Evolutionary conservation across 2,888 invertebrate species (phyloP).

Genomic region (Fragum fragum): DNA sequence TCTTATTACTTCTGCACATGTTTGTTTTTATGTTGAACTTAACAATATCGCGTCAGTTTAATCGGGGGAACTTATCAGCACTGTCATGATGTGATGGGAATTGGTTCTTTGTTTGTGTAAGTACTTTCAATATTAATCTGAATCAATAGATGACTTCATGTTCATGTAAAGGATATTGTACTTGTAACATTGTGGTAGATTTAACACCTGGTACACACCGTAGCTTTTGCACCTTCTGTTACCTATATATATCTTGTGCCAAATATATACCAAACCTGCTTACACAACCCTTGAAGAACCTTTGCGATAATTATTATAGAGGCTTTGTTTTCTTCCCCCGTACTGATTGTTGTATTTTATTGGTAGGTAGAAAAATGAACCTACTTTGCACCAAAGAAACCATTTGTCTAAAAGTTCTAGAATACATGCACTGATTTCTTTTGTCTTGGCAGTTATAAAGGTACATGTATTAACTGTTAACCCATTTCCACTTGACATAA

Average conservation of each 20-base stretch:
- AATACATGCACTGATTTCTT: too few species aligned
- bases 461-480: too few species aligned
- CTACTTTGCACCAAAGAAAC: too few species aligned
- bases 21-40: conserved; percentile 13
- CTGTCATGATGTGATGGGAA: conserved; percentile 70
- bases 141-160: background rate
- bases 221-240: conserved; percentile 27
- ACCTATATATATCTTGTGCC: conserved; percentile 12
- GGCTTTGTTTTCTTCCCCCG: too few species aligned
- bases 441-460: too few species aligned
- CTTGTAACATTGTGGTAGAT: conserved; percentile 10
- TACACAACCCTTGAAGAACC: background rate
- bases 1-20: conserved; percentile 9
- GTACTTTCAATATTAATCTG: conserved; percentile 51
- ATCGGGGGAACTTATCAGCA: conserved; percentile 43
- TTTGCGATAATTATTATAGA: conserved; percentile 4
- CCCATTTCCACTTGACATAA: too few species aligned
- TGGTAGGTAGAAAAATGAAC: too few species aligned
- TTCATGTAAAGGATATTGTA: background rate
- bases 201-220: conserved; percentile 23
- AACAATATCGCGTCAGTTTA: conserved; percentile 10
- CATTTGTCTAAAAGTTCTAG: too few species aligned
- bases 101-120: conserved; percentile 59
- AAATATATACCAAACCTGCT: conserved; percentile 17
- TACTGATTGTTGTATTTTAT: too few species aligned